Conservation (phyloP, 2,888 invertebrate genomes). For the Drosophila peninsularis region DNA sequence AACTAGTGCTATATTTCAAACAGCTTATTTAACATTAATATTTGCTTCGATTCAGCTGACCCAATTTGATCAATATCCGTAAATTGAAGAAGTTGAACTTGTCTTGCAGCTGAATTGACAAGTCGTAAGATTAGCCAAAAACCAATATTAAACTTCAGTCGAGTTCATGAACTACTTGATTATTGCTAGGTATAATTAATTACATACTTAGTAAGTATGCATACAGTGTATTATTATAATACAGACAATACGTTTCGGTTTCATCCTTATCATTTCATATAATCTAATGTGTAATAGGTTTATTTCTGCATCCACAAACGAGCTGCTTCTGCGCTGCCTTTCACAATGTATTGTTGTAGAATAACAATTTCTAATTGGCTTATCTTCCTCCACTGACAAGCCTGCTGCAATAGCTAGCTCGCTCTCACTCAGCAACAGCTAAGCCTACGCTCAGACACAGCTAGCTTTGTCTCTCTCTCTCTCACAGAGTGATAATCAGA, state of each 20-base stretch:
- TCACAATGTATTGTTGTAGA: too few relatives aligned
- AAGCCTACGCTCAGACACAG: neutral
- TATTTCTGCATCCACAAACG: too few relatives aligned
- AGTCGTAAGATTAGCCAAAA: neutral
- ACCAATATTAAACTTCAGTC: constrained; percentile 1
- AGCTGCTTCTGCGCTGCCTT: too few relatives aligned
- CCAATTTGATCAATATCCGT: constrained; percentile 8
- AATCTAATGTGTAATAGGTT: too few relatives aligned
- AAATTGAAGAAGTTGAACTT: constrained; percentile 3
- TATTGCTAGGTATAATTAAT: neutral
- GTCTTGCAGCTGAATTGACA: neutral
- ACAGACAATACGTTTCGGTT: neutral
- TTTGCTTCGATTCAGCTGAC: constrained; percentile 23
- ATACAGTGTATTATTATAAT: too few relatives aligned
- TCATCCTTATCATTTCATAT: too few relatives aligned
- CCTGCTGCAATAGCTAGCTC: neutral
- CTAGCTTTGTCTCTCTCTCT: neutral
- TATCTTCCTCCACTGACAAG: neutral
- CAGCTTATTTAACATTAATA: constrained; percentile 58
- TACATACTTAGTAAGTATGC: too few relatives aligned
- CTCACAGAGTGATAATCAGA: too few relatives aligned
- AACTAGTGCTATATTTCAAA: constrained; percentile 35
- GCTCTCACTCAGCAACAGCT: neutral
- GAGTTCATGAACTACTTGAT: neutral
- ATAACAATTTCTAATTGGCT: neutral